Base-by-base conservation (phyloP, 23 tunicate genomes). In the Halocynthia roretzi region DNA sequence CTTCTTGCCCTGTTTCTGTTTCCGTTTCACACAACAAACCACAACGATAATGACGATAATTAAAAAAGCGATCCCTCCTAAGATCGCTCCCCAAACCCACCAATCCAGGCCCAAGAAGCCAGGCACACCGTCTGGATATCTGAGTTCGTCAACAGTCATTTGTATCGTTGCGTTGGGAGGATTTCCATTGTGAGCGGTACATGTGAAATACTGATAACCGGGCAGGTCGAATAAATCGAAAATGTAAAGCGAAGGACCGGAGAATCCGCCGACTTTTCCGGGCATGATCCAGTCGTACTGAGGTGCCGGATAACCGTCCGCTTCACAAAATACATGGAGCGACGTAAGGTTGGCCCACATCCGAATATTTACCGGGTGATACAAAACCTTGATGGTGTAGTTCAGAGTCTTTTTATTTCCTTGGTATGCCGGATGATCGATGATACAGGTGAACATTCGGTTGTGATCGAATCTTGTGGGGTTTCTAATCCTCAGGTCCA, bases 401-500 rank as follows among this genome's bases (percentile, higher is more conserved):
- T 85, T 85, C 50, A 91, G 73, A n/a, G n/a, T 51, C 74, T 85
- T 91, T 0, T 60, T 44, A 7, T 21, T 72, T 52, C 80, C 89
- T 66, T 56, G n/a, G 65, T 91, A 91, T 5, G 97, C 77, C 8
- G 90, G 90, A 53, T 91, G 97, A 6, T 82, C 83, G 58, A 91
- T 65, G 6, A 76, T n/a, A 53, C 97, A 91, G 18, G 75, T 54
- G 54, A 91, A 91, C 7, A 50, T 68, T 21, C 97, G 83, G 6
- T 77, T 61, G 77, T 91, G 97, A 54, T 91, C 97, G 63, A 80
- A 91, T 66, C 97, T 70, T 49, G 97, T 91, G 51, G 91, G 89
- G 55, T 85, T 61, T 7, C 58, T 53, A 8, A 91, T 54, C 19
- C 69, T 69, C 5, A 91, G 78, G 58, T 85, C 88, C 8, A 81